Percentiles rank a stretch among this genome's conserved stretches.
These are phyloP conservation scores for Diorhabda elongata DNA, from an alignment of 1,140 invertebrate species.

Conservation along the genomic window DNA sequence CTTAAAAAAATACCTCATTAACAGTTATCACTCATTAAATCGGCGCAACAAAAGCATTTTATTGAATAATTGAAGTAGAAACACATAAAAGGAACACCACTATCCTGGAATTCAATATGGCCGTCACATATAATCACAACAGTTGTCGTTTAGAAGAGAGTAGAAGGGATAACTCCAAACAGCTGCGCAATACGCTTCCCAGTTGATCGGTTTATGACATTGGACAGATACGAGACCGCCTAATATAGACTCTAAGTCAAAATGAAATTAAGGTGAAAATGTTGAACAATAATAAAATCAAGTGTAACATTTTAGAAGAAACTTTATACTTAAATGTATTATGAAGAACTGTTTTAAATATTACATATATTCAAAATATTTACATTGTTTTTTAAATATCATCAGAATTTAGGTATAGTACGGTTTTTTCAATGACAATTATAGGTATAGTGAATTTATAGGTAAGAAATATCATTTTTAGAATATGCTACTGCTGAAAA, in stretches of 20 bases:
- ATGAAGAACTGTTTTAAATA: too few relatives aligned
- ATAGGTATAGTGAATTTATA: too few relatives aligned
- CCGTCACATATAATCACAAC: conserved; percentile 30
- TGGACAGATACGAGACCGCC: background rate
- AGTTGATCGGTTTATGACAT: background rate
- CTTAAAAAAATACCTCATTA: conserved; percentile 5
- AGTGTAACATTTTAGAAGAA: too few relatives aligned
- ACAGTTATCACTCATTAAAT: conserved; percentile 7
- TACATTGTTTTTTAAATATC: too few relatives aligned
- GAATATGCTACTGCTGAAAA: too few relatives aligned
- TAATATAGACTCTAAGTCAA: conserved; percentile 3
- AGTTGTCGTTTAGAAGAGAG: conserved; percentile 22
- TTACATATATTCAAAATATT: too few relatives aligned
- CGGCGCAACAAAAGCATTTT: background rate
- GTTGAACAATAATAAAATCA: background rate
- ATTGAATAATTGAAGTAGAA: conserved; percentile 7
- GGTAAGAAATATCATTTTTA: too few relatives aligned
- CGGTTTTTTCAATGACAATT: too few relatives aligned
- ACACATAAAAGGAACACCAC: conserved; percentile 30
- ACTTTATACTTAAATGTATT: too few relatives aligned
- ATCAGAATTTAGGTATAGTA: too few relatives aligned
- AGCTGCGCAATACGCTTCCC: conserved; percentile 23
- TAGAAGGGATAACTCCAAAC: conserved; percentile 15
- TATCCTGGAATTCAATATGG: conserved; percentile 41
- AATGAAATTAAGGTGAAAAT: background rate